Base-by-base conservation (phyloP, 2,888 invertebrate genomes). In the Agriopis marginaria region DNA sequence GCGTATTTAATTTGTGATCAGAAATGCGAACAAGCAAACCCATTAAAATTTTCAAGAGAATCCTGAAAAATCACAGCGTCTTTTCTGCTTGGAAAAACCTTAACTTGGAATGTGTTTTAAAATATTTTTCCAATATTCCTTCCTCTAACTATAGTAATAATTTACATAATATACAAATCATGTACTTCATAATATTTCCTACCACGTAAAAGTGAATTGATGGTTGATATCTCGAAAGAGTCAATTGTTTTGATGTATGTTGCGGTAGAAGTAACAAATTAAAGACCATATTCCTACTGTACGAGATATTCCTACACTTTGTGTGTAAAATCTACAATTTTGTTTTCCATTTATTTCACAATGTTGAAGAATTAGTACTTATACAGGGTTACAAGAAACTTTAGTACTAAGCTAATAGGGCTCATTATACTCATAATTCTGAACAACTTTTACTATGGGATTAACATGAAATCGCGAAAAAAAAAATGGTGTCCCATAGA, bases 171-270 rank as follows among this genome's bases (percentile, higher is more conserved):
- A 32, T 32, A 32, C 32, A 32, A 32, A 32, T 32, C 17, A 9
- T 56, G 42, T 42, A 14, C 4, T 9, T 17, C 32, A 61, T 49
- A 51, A 58, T 32, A n/a, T 53, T 59, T 58, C 32, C 32, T 54
- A 60, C 53, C 71, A 66, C 23, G 59, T 69, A 75, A 73, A 69
- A 73, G 71, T 73, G 55, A 67, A 70, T 80, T 74, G 75, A 74
- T 78, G 77, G 68, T 68, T 74, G 66, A 77, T 70, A 62, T 74
- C 58, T 77, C 70, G 74, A 72, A 61, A 67, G 55, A 70, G 68
- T 71, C 70, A 66, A 56, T 75, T 69, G 75, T 83, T 77, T 60
- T 45, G 32, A 8, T n/a, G n/a, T 49, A 8, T 14, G 14, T 14
- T 14, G 3, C n/a, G 8, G 8, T 49, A n/a, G 14, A n/a, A 49